Evolutionary conservation across 1,140 invertebrate genomes (phyloP).

Genomic region (Drosophila auraria): DNA sequence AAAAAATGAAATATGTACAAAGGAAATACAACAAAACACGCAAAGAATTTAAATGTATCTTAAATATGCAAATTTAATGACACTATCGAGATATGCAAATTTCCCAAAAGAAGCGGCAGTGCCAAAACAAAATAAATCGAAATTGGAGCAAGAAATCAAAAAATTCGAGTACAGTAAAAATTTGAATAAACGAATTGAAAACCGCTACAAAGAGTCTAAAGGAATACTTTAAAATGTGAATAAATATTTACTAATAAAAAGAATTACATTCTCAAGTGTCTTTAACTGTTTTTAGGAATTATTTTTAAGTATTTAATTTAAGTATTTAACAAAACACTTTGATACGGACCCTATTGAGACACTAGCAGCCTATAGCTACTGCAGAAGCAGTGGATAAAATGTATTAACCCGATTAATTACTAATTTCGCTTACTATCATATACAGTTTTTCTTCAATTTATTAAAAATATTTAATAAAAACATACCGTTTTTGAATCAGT

Average conservation of each 20-base stretch:
- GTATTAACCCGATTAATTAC: no score
- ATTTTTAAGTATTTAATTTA: no score
- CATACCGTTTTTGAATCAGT: not conserved
- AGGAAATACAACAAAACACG: conserved; percentile 53
- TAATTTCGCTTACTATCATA: no score
- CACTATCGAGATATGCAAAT: conserved; percentile 79
- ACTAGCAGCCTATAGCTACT: no score
- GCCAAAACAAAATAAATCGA: conserved; percentile 51
- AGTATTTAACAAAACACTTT: no score
- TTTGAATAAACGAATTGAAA: not conserved
- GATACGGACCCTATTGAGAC: no score
- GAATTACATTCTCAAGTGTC: not conserved
- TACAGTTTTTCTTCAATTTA: no score
- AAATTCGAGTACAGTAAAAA: conserved; percentile 21
- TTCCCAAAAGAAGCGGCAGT: conserved; percentile 18
- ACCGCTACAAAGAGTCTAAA: not conserved
- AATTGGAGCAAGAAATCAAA: conserved; percentile 55
- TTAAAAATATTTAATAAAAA: no score
- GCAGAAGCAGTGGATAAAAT: no score
- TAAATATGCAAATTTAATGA: conserved; percentile 78
- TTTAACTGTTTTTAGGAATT: not conserved
- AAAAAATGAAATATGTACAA: conserved; percentile 2
- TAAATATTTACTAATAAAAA: not conserved
- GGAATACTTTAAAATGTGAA: not conserved
- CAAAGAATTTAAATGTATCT: conserved; percentile 77